A percentile compares a stretch with the other conserved stretches of the same genome.
phyloP scores from a whole-genome alignment of 2,888 invertebrate species.

The Leucophenga montana region DNA sequence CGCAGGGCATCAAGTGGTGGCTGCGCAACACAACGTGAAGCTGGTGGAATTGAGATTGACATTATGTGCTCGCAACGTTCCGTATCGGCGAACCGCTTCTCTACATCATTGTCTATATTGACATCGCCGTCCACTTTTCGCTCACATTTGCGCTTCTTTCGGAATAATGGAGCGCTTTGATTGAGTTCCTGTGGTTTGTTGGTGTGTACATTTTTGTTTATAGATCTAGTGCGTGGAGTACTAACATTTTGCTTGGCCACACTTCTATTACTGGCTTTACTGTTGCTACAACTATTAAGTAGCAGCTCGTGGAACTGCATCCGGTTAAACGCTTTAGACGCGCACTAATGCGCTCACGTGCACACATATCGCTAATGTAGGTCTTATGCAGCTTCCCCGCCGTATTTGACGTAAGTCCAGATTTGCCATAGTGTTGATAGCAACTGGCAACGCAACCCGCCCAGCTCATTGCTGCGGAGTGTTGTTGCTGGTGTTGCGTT shows the following conservation, averaged over 20 bases:
- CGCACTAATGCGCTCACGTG: constrained; percentile 18
- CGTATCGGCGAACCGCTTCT: too few relatives aligned
- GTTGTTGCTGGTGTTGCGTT: too few relatives aligned
- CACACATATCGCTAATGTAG: neutral
- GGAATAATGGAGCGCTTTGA: too few relatives aligned
- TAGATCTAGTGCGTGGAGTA: neutral
- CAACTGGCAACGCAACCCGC: constrained; percentile 7
- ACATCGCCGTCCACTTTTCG: too few relatives aligned
- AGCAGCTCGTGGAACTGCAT: constrained; percentile 25
- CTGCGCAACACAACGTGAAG: too few relatives aligned
- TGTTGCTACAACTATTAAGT: constrained; percentile 30
- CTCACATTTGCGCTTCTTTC: too few relatives aligned
- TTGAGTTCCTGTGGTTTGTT: too few relatives aligned
- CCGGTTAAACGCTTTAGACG: constrained; percentile 27
- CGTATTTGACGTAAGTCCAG: neutral
- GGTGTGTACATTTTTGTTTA: neutral
- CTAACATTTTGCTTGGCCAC: constrained; percentile 22
- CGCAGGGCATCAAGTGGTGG: too few relatives aligned
- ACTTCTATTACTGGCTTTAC: constrained; percentile 19
- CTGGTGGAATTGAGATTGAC: too few relatives aligned
- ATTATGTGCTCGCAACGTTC: too few relatives aligned
- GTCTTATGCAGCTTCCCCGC: neutral
- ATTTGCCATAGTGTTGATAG: neutral
- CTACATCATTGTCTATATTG: too few relatives aligned
- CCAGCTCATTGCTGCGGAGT: too few relatives aligned